phyloP scores from a whole-genome alignment of 2,113 vertebrate genomes.

The Delphinus delphis region DNA sequence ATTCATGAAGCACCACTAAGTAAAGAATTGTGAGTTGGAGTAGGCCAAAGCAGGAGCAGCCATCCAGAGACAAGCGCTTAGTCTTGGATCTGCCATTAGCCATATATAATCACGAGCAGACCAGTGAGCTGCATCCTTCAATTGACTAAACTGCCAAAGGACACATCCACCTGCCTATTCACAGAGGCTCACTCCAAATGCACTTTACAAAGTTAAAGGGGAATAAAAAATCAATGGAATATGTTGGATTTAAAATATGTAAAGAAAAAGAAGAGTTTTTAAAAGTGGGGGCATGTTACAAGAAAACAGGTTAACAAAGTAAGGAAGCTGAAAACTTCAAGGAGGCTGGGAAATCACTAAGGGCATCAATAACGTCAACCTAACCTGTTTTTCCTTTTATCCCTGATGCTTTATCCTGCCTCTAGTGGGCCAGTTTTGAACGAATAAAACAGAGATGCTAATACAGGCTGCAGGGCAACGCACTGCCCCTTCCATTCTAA shows the following conservation, averaged over 20 bases:
- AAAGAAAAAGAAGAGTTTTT: background rate
- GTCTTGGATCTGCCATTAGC: background rate
- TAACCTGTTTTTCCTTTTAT: background rate
- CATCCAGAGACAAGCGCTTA: background rate
- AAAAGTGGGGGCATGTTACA: background rate
- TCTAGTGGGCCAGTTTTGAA: background rate
- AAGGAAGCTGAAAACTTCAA: background rate
- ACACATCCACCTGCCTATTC: background rate
- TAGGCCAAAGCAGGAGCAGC: background rate
- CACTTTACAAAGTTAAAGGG: background rate
- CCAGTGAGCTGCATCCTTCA: background rate
- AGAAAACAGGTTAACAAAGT: background rate
- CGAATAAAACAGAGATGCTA: background rate
- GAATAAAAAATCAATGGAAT: background rate
- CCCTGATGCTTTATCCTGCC: background rate
- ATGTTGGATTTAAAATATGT: background rate
- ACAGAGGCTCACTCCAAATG: conserved; percentile 15
- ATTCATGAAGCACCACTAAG: background rate
- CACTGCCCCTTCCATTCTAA: conserved; percentile 20
- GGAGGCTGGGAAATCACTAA: background rate
- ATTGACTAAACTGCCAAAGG: background rate
- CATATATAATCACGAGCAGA: background rate
- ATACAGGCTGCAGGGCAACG: background rate
- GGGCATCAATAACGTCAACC: background rate
- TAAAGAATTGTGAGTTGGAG: background rate